A percentile compares a stretch with the other conserved stretches of the same genome.
Evolutionary conservation across 2,797 vertebrate species (phyloP).

Genomic region (Siniperca obscura): DNA sequence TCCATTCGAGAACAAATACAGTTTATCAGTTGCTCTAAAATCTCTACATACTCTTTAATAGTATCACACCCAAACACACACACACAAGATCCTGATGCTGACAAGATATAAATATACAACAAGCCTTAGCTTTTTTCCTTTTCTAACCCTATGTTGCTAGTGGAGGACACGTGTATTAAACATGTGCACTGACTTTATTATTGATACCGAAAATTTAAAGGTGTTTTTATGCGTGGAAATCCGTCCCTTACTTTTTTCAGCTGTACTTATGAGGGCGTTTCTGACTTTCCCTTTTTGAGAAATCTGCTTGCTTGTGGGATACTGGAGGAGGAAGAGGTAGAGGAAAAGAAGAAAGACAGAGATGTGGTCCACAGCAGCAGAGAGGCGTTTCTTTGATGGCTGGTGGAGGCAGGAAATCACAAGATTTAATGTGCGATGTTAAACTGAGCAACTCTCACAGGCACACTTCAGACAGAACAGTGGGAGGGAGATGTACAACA

Average conservation of each 20-base stretch:
- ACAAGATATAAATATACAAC: background rate
- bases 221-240: conserved; percentile 11
- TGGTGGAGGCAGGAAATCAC: conserved; percentile 64
- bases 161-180: conserved; percentile 1
- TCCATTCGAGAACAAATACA: conserved; percentile 4
- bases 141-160: background rate
- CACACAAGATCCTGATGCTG: background rate
- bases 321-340: conserved; percentile 58
- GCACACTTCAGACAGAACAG: conserved; percentile 65
- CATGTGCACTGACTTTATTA: background rate
- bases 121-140: background rate
- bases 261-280: conserved; percentile 29
- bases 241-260: conserved; percentile 21
- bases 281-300: conserved; percentile 46
- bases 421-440: conserved; percentile 61
- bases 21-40: background rate
- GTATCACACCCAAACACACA: background rate
- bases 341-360: conserved; percentile 54
- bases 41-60: no score
- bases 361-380: conserved; percentile 49
- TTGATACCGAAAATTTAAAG: background rate
- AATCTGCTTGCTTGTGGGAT: conserved; percentile 50
- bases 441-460: conserved; percentile 60
- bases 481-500: conserved; percentile 62
- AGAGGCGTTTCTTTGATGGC: conserved; percentile 72